These are phyloP conservation scores for Euwallacea fornicatus DNA, from an alignment of 1,140 invertebrate genomes.

Conservation along the genomic window DNA sequence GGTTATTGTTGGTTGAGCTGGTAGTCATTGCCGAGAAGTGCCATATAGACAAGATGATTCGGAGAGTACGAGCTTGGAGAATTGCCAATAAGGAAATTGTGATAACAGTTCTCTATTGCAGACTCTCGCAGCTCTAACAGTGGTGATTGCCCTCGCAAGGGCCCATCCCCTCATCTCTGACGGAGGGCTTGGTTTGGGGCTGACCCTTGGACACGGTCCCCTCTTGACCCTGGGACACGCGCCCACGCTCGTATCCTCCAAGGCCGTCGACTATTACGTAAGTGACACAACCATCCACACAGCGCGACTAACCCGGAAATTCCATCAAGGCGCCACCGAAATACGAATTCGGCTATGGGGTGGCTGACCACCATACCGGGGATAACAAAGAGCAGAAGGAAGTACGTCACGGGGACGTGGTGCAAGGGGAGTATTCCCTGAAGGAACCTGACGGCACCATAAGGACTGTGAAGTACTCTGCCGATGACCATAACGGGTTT, in stretches of 20 bases:
- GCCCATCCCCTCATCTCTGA: too few species aligned
- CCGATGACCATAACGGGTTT: constrained; percentile 23
- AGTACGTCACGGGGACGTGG: constrained; percentile 66
- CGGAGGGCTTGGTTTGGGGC: not conserved
- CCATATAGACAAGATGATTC: too few species aligned
- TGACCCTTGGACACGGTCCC: not conserved
- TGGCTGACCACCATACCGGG: constrained; percentile 66
- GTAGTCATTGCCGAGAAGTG: too few species aligned
- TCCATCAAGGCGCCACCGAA: not conserved
- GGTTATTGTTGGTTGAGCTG: too few species aligned
- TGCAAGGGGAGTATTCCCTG: constrained; percentile 65
- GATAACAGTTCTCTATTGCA: too few species aligned
- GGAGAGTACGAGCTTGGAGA: too few species aligned
- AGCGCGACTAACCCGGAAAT: too few species aligned
- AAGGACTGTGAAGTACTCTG: constrained; percentile 58
- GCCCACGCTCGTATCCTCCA: not conserved
- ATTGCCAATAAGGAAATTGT: too few species aligned
- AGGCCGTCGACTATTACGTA: constrained; percentile 5
- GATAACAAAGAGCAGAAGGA: constrained; percentile 69
- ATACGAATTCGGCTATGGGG: constrained; percentile 61
- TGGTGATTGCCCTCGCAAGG: too few species aligned
- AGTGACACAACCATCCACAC: not conserved
- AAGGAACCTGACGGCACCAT: constrained; percentile 66
- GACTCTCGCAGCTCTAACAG: too few species aligned
- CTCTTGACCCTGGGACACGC: constrained; percentile 1